Evolutionary conservation across 2,888 invertebrate genomes (phyloP).

Genomic region (Campaea margaritaria): DNA sequence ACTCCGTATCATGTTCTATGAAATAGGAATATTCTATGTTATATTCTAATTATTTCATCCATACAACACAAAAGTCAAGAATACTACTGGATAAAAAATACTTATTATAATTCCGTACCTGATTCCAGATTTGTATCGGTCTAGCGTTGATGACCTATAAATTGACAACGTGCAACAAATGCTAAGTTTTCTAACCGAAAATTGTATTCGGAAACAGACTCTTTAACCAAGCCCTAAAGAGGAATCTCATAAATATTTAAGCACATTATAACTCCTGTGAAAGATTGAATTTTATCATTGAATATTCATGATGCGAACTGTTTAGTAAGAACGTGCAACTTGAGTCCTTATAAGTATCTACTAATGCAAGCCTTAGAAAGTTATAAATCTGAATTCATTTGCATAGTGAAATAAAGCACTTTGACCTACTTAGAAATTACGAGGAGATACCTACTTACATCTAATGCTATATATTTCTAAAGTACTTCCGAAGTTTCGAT

Average conservation of each 20-base stretch:
- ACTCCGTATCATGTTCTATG: too few species aligned
- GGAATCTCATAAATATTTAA: slow-evolving; percentile 26
- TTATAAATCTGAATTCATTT: slow-evolving; percentile 29
- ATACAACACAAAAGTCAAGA: not conserved
- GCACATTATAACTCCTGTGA: slow-evolving; percentile 15
- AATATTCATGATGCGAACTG: slow-evolving; percentile 30
- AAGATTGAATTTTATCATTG: slow-evolving; percentile 24
- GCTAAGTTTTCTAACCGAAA: too few species aligned
- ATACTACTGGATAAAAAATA: slow-evolving; percentile 13
- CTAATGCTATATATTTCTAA: too few species aligned
- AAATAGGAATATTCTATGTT: not conserved
- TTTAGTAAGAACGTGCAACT: slow-evolving; percentile 25
- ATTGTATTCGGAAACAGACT: not conserved
- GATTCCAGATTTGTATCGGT: slow-evolving; percentile 15
- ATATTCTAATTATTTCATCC: not conserved
- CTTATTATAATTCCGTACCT: slow-evolving; percentile 19
- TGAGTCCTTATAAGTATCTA: slow-evolving; percentile 27
- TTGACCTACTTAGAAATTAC: slow-evolving; percentile 18
- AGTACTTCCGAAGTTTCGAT: too few species aligned
- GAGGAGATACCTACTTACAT: not conserved
- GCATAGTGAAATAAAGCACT: slow-evolving; percentile 25
- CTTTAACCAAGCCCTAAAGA: slow-evolving; percentile 12
- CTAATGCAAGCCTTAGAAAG: slow-evolving; percentile 29
- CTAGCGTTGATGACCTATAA: slow-evolving; percentile 22
- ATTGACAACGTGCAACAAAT: slow-evolving; percentile 17